These are phyloP conservation scores for Notarius quadriscutis DNA, from an alignment of 2,113 vertebrate species.

Conservation along the genomic window DNA sequence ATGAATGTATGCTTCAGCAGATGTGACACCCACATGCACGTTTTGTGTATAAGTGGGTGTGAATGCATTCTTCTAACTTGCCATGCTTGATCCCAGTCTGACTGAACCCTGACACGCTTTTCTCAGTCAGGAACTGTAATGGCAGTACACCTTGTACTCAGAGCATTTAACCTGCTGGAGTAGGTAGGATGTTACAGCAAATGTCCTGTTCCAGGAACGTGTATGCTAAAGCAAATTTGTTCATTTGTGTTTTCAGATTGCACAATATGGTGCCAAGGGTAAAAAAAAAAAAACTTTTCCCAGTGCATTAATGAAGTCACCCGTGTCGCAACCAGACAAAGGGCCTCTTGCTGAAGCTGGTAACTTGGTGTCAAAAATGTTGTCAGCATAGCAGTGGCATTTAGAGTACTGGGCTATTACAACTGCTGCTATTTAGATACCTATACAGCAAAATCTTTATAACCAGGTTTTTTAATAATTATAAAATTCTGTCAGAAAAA, in stretches of 20 bases:
- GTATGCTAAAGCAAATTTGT: constrained; percentile 27
- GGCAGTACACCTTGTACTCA: constrained; percentile 17
- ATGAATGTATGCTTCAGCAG: neutral
- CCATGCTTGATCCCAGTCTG: constrained; percentile 3
- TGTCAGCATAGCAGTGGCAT: neutral
- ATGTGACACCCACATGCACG: neutral
- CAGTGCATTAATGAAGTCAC: constrained; percentile 16
- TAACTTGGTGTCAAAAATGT: constrained; percentile 15
- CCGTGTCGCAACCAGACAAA: constrained; percentile 25
- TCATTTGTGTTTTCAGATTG: constrained; percentile 36
- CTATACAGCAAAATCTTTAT: neutral
- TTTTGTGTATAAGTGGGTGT: neutral
- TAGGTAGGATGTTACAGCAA: constrained; percentile 26
- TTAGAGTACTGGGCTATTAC: neutral
- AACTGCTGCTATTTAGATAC: neutral
- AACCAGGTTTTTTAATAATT: neutral
- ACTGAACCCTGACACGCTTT: constrained; percentile 31
- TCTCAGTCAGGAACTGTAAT: constrained; percentile 5
- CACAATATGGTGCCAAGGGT: constrained; percentile 18
- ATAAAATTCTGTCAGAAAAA: neutral
- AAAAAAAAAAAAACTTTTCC: constrained; percentile 5
- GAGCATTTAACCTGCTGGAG: constrained; percentile 34
- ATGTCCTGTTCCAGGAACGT: constrained; percentile 14
- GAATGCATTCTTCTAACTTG: neutral
- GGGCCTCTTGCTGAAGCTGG: constrained; percentile 13